Base-by-base conservation (phyloP, 2,797 vertebrate genomes). In the Tenualosa thibaudeaui region DNA sequence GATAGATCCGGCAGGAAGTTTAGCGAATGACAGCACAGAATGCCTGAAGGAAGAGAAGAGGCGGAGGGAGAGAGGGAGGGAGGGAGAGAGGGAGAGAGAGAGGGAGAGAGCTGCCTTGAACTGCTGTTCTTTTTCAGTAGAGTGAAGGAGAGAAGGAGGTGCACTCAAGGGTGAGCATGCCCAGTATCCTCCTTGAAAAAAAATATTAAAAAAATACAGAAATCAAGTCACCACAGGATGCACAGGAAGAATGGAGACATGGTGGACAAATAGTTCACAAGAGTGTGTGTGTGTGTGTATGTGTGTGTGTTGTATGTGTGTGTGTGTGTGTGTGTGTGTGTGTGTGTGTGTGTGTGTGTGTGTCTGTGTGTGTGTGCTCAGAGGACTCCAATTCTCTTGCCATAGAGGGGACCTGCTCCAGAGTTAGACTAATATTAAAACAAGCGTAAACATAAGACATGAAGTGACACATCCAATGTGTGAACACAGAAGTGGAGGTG, bases 41-140 rank as follows among this genome's bases (percentile, higher is more conserved):
- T n/a, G 53, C 26, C 37, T 54, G 13, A 22, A 7, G 46, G 26
- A 49, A 19, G 68, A 17, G 31, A 87, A 13, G 49, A 17, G 54
- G 49, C 15, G 62, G 15, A 8, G 54, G 24, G 87, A 87, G 91
- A 91, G 94, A 94, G 91, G 93, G 93, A 86, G 89, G 91, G 89
- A 56, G 88, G 85, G 86, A 90, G 89, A 84, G 89, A 56, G 88
- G 85, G 86, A 90, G 89, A 84, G 83, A 82, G 22, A 12, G 22
- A 24, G 24, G 5, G 24, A 3, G n/a, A 31, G n/a, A 31, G 31
- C 31, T 31, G 31, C 31, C 31, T 31, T 31, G 0, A 24, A 62
- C 60, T 24, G 8, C 60, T 24, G n/a, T 26, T 26, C 60, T 19
- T 62, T 62, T 62, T 19, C 7, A 31, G 31, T n/a, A n/a, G 3